Evolutionary conservation across 2,888 invertebrate genomes (phyloP).

Genomic region (Meteorus cinctellus): DNA sequence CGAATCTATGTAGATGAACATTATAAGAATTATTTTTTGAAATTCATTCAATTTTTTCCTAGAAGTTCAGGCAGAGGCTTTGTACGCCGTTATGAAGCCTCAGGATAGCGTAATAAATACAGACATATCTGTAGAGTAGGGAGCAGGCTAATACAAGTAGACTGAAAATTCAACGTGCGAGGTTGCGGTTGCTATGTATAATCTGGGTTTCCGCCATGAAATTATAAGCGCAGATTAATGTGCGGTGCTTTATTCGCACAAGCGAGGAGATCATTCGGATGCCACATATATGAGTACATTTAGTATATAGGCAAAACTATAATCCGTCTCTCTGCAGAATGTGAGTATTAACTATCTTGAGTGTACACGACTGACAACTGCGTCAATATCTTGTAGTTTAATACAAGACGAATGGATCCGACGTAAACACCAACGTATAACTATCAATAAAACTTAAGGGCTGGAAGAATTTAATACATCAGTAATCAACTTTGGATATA

Average conservation of each 20-base stretch:
- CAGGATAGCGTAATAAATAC: neutral
- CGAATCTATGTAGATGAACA: too few relatives aligned
- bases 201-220: conserved; percentile 52
- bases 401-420: too few relatives aligned
- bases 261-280: neutral
- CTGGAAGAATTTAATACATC: too few relatives aligned
- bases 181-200: conserved; percentile 44
- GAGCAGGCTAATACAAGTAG: conserved; percentile 1
- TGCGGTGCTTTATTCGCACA: conserved; percentile 44
- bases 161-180: conserved; percentile 18
- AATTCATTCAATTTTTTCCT: neutral
- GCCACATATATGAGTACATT: neutral
- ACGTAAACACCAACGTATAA: too few relatives aligned
- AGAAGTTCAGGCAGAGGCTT: neutral
- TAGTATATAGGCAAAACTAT: conserved; percentile 15
- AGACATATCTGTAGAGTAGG: neutral
- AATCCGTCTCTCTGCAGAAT: conserved; percentile 22
- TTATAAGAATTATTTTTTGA: neutral
- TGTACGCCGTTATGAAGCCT: neutral
- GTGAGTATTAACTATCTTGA: neutral
- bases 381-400: neutral
- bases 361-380: neutral
- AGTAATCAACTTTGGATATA: too few relatives aligned
- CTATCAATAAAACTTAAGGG: too few relatives aligned
- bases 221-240: conserved; percentile 51